Evolutionary conservation across 1,140 invertebrate species (phyloP), one percentile per base, ranked within the genome.

Genomic region (Acromyrmex heyeri): DNA sequence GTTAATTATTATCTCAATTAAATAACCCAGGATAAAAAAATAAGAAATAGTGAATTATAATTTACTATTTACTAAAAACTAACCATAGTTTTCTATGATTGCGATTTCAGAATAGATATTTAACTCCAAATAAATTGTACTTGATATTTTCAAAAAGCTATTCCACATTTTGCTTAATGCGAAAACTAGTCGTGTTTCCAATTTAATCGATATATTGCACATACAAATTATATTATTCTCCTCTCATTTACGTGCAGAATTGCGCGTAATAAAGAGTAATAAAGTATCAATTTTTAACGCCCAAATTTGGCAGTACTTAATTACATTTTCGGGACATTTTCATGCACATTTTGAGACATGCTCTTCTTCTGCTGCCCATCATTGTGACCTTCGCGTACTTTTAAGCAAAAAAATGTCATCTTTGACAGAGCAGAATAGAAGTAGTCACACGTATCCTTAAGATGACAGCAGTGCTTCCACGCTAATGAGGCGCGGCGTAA

Each of bases 401-500:
- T 76, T 65, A 55, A 85, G 27, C 59, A 86, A 89, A 85, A 85
- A 87, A 89, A 89, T 91, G 64, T 83, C 90, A 91, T 91, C 90
- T 91, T 91, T 91, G 90, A 91, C 86, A 78, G 79, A 83, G 85
- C 86, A 88, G 86, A 89, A 86, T 79, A 85, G 76, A 76, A 89
- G 86, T 90, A 85, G 88, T 86, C 87, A 87, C 90, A 91, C 90
- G 88, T 91, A 88, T 91, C 85, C 90, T 91, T 91, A 91, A 91
- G 90, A 34, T 90, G 90, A 91, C 87, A 88, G 72, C 72, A 79
- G 69, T 64, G 87, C 90, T 87, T 91, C 83, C 87, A 94, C 93
- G 94, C 94, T 95, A 95, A 95, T 95, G 95, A 95, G 95, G 94
- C 94, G 93, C 93, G 91, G 93, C 91, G 94, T 95, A 95, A 95